Base-by-base conservation (phyloP, 2,113 vertebrate species). In the Neolamprologus brichardi region DNA sequence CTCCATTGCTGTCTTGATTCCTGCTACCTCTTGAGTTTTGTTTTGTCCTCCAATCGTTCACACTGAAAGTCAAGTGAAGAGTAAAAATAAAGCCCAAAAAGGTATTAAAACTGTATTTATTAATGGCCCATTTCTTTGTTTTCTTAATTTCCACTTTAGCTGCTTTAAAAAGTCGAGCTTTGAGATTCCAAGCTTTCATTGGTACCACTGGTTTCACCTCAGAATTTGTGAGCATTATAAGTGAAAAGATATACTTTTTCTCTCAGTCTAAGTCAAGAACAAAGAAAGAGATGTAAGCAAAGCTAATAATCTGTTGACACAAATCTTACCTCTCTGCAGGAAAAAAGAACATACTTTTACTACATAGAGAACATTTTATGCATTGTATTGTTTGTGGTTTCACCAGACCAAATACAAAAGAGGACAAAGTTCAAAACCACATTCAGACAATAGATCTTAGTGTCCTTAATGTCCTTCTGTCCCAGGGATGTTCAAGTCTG, bases 391-490 rank as follows among this genome's bases (percentile, higher is more conserved):
- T 75, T 60, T 37, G 86, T 64, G 44, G 18, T 80, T 83, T 56
- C 10, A 60, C 72, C 70, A 86, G 81, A 79, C 64, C 17, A 75
- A 89, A 88, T 78, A 84, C 49, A 37, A 72, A 89, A 30, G 25
- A 81, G 87, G 44, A 37, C 28, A 77, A 70, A 72, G 54, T 41
- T 88, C 25, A 56, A 91, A 91, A 87, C 89, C 88, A 51, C 89
- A 91, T 53, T 89, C 82, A 70, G 70, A 93, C 83, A 92, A 92
- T 28, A 67, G 86, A 88, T 81, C 60, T 34, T 78, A 56, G 39
- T 34, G 54, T 58, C 54, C 25, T 8, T 58, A 56, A 86, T 81
- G 87, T 70, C 49, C 25, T 49, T 79, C 13, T 81, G 72, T 79
- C 56, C 78, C 2, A 8, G 70, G 51, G 72, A 92, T 78, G 30